A percentile compares a stretch with the other conserved stretches of the same genome.
These are phyloP conservation scores for Delia radicum DNA, from an alignment of 1,140 invertebrate species.

Conservation along the genomic window DNA sequence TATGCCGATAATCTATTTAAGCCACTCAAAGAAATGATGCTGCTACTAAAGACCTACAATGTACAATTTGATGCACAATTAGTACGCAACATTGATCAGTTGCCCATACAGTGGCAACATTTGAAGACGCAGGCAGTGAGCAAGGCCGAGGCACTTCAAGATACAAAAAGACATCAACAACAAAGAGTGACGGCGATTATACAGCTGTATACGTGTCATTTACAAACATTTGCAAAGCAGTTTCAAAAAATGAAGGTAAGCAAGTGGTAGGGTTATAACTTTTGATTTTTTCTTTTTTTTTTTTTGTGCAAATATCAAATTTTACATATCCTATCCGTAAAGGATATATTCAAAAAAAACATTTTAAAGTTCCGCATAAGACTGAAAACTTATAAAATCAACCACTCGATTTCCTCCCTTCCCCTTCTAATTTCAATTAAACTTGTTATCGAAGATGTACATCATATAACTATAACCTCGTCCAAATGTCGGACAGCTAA, in stretches of 20 bases:
- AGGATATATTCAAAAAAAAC: too few species aligned
- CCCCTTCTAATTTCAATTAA: too few species aligned
- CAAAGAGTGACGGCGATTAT: slow-evolving; percentile 76
- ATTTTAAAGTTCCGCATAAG: too few species aligned
- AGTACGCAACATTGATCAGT: slow-evolving; percentile 63
- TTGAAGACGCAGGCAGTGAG: slow-evolving; percentile 81
- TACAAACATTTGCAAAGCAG: slow-evolving; percentile 67
- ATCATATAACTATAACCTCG: too few species aligned
- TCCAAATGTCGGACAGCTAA: too few species aligned
- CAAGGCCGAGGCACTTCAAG: slow-evolving; percentile 82
- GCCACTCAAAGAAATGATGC: slow-evolving; percentile 77
- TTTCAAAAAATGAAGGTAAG: slow-evolving; percentile 64
- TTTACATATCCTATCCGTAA: too few species aligned
- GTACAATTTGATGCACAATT: slow-evolving; percentile 64
- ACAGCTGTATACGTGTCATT: slow-evolving; percentile 71
- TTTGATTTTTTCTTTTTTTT: not conserved
- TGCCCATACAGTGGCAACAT: slow-evolving; percentile 86
- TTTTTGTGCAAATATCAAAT: too few species aligned
- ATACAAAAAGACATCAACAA: slow-evolving; percentile 63
- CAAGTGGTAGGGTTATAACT: too few species aligned
- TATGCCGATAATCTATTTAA: slow-evolving; percentile 76
- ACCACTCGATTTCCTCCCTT: too few species aligned
- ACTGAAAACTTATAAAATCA: too few species aligned
- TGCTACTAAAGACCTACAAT: slow-evolving; percentile 72
- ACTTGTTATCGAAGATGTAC: too few species aligned